These are phyloP conservation scores for Scomber colias DNA, from an alignment of 2,113 vertebrate genomes.

Conservation along the genomic window DNA sequence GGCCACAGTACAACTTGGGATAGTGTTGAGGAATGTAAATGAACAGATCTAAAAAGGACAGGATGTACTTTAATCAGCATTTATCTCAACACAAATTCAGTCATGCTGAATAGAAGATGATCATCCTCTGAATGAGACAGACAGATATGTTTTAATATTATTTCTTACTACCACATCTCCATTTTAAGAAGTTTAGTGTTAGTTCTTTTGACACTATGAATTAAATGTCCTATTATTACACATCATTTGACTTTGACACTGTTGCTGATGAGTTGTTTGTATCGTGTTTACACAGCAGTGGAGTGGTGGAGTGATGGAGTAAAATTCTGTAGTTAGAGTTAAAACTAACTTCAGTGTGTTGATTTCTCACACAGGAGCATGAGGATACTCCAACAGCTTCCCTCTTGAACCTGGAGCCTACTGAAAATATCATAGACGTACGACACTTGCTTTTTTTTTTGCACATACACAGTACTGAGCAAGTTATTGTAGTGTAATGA, in stretches of 20 bases:
- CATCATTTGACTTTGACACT: not conserved
- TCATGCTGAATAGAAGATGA: not conserved
- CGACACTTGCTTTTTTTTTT: conserved; percentile 24
- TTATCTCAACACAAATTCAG: not conserved
- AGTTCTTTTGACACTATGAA: not conserved
- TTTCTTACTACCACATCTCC: no score
- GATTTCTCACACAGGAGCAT: conserved; percentile 84
- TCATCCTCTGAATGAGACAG: no score
- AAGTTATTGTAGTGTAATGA: not conserved
- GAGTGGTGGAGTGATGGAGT: not conserved
- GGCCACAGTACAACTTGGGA: not conserved
- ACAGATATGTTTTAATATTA: not conserved
- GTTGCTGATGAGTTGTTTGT: no score
- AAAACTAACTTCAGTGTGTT: conserved; percentile 1
- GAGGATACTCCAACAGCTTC: conserved; percentile 85
- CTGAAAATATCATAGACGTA: conserved; percentile 87
- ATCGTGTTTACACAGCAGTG: not conserved
- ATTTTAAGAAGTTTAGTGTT: not conserved
- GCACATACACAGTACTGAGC: not conserved
- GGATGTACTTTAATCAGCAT: not conserved
- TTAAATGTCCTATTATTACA: not conserved
- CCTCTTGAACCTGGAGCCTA: conserved; percentile 85
- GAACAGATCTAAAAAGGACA: not conserved
- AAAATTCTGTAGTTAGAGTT: not conserved
- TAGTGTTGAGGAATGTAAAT: not conserved